Percentiles rank a stretch among this genome's conserved stretches.
Conservation (phyloP, 1,140 invertebrate species). For the Wasmannia auropunctata region DNA sequence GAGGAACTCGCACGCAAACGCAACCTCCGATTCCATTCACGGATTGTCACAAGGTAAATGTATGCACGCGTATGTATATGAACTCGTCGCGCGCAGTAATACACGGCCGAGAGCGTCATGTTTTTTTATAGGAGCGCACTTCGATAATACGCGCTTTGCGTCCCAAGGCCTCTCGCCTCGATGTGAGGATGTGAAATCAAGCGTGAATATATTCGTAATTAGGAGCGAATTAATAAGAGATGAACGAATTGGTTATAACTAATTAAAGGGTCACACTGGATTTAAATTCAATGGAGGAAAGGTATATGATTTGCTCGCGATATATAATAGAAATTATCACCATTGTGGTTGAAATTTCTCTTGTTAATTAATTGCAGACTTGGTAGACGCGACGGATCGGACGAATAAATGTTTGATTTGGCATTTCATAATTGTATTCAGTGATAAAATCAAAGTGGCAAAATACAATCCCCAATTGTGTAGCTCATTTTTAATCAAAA, state of each 20-base stretch:
- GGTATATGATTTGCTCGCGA: neutral
- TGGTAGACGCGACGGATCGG: neutral
- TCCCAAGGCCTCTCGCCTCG: conserved; percentile 29
- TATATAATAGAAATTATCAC: neutral
- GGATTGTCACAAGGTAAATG: conserved; percentile 36
- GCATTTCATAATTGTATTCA: neutral
- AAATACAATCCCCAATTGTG: neutral
- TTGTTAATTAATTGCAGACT: neutral
- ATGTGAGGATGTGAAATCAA: conserved; percentile 14
- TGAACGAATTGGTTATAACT: conserved; percentile 1
- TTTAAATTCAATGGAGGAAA: conserved; percentile 27
- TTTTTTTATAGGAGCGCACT: conserved; percentile 40
- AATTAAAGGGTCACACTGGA: neutral
- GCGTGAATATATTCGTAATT: conserved; percentile 30
- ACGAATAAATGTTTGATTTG: conserved; percentile 11
- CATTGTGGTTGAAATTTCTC: neutral
- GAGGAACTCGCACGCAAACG: neutral
- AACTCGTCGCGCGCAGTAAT: neutral
- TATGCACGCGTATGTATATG: neutral
- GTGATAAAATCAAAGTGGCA: neutral
- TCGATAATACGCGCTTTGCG: neutral
- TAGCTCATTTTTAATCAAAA: neutral
- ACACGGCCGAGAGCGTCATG: conserved; percentile 2
- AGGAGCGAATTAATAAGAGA: neutral
- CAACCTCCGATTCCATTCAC: conserved; percentile 33